Base-by-base conservation (phyloP, 1,140 invertebrate genomes). In the Eumaeus atala region DNA sequence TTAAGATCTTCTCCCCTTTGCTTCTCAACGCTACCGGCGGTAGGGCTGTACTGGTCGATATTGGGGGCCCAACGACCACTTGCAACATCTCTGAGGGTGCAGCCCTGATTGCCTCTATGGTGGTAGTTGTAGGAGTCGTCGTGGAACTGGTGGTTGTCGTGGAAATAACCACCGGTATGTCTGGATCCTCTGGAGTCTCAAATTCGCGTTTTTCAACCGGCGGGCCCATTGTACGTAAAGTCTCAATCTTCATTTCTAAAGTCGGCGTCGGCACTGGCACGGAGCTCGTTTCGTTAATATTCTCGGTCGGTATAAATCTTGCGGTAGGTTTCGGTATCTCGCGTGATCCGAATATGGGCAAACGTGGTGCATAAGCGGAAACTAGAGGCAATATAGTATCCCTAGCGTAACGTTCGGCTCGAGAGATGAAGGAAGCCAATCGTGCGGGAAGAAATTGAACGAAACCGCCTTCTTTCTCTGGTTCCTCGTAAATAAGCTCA, bases 371-470 rank as follows among this genome's bases (percentile, higher is more conserved):
- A 70, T 94, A 93, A 37, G 92, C 92, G 1, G 92, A 94, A 3
- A 94, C 93, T 6, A 94, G 66, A 0, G 93, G 93, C 48, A 94
- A 70, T 9, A 95, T 79, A 0, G 93, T 94, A 67, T 93, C 91
- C 48, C 92, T 88, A 0, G 94, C 94, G 69, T 95, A 95, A 18
- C 91, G 89, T 74, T 95, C 94, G 0, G 94, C 94, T 66, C 94
- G 92, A 14, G 94, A 93, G 21, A 95, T 89, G 71, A 95, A 91
- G 5, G 92, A 91, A 0, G 93, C 93, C 11, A 95, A 71, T 28
- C 92, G 89, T 54, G 93, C 92, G 0, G 94, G 94, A 17, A 95
- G 79, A 64, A 95, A 91, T 69, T 95, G 94, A 7, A 95, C 92
- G 0, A 91, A 93, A 51, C 82, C 83, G 47, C 82, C 74, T 60